These are phyloP conservation scores for Thermophis baileyi DNA, from an alignment of 2,113 vertebrate species.

Conservation along the genomic window DNA sequence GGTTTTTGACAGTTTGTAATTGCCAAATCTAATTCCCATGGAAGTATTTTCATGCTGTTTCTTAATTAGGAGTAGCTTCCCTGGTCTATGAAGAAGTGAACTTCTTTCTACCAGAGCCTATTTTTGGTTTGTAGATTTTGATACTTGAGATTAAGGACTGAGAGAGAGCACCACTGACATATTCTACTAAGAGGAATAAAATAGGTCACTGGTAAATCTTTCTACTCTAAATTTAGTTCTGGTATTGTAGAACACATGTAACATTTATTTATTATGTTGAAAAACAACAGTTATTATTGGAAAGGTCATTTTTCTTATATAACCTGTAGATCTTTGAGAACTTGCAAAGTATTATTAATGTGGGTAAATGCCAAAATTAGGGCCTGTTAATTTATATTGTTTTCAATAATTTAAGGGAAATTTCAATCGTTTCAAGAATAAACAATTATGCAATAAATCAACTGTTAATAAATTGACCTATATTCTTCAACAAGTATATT, in stretches of 20 bases:
- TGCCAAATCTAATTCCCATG: neutral
- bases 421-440: neutral
- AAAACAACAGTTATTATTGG: neutral
- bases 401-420: neutral
- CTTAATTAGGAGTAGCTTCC: neutral
- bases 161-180: neutral
- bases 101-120: neutral
- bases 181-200: neutral
- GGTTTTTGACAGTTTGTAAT: neutral
- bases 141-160: neutral
- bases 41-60: neutral
- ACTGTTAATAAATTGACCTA: neutral
- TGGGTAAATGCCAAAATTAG: neutral
- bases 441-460: neutral
- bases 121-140: neutral
- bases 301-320: neutral
- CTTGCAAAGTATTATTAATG: neutral
- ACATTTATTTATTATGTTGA: neutral
- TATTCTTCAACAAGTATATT: neutral
- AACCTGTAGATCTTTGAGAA: neutral
- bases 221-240: neutral
- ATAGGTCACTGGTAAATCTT: neutral
- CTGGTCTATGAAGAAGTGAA: neutral
- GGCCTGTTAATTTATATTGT: neutral
- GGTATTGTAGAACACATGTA: neutral